phyloP scores from a whole-genome alignment of 2,888 invertebrate genomes.

The Timema podura region DNA sequence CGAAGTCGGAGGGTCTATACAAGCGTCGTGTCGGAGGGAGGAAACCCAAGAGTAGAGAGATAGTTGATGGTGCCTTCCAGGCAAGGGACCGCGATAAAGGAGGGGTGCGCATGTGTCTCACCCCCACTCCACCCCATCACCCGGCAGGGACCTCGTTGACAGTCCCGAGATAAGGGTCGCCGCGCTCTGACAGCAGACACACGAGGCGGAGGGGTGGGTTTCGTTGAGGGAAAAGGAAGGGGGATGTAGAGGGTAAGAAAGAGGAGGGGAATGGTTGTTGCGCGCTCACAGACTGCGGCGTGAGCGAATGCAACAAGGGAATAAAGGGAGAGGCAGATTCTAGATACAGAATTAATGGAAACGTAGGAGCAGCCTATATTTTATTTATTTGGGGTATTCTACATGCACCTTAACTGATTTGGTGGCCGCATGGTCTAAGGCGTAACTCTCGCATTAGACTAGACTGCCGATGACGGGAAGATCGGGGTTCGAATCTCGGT shows the following conservation, averaged over 20 bases:
- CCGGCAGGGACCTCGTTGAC: slow-evolving; percentile 24
- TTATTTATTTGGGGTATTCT: too few species aligned
- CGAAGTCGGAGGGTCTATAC: neutral
- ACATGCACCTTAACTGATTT: too few species aligned
- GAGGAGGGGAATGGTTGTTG: too few species aligned
- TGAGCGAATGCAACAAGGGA: too few species aligned
- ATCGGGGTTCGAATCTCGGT: too few species aligned
- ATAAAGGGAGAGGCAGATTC: too few species aligned
- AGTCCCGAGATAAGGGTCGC: slow-evolving; percentile 17
- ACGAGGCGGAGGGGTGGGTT: neutral
- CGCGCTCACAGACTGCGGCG: too few species aligned
- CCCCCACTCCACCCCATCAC: neutral
- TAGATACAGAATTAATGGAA: too few species aligned
- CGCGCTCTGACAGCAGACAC: slow-evolving; percentile 8
- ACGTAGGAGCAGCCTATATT: too few species aligned
- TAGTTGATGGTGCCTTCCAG: slow-evolving; percentile 15
- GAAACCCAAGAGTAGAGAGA: slow-evolving; percentile 7
- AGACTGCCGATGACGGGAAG: too few species aligned
- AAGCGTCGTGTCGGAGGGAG: neutral
- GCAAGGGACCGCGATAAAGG: slow-evolving; percentile 11
- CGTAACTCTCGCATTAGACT: too few species aligned
- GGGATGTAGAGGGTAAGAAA: neutral
- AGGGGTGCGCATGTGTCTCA: slow-evolving; percentile 8
- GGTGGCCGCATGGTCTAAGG: too few species aligned
- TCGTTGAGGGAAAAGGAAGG: neutral